Evolutionary conservation across 2,113 vertebrate species (phyloP), one percentile per base, ranked within the genome.

Genomic region (Tetrao urogallus): DNA sequence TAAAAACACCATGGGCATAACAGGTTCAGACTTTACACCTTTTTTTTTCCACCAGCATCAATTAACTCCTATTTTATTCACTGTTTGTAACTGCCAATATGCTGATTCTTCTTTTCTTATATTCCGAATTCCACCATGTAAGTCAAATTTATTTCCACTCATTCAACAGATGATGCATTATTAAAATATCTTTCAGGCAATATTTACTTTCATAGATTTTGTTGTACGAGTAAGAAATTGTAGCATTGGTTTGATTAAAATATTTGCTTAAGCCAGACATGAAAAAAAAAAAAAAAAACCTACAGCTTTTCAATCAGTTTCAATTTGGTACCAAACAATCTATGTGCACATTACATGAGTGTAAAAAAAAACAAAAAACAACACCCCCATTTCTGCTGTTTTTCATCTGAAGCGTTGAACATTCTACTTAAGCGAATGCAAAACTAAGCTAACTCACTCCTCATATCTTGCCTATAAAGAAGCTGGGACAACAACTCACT

Each of bases 401-500:
- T 32, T 75, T 87, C 47, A 91, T 57, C 52, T 69, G n/a, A 85
- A 86, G 57, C 3, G 1, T 4, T 83, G n/a, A 77, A 45, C 15
- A 25, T 92, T 16, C 45, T 71, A 40, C 13, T 0, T 32, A 72
- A 77, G 34, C 21, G 24, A 28, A 82, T 6, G 58, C 66, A 77
- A 69, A 60, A 8, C 15, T 36, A 65, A 50, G 3, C 56, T 84
- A 65, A 61, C 28, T 61, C 1, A 1, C 48, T 89, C 24, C 43
- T 89, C 11, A 47, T 17, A 60, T 22, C 48, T 13, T 67, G 13
- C 10, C 76, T 45, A 42, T 11, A 34, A 1, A 91, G 38, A 88
- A 78, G 34, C 11, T 70, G 0, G 0, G 38, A 27, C 6, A 34
- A 84, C n/a, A 64, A 17, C 8, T 88, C 38, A 60, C 34, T 11